Evolutionary conservation across 2,797 vertebrate species (phyloP), one percentile per base, ranked within the genome.

Genomic region (Malurus leucopterus): DNA sequence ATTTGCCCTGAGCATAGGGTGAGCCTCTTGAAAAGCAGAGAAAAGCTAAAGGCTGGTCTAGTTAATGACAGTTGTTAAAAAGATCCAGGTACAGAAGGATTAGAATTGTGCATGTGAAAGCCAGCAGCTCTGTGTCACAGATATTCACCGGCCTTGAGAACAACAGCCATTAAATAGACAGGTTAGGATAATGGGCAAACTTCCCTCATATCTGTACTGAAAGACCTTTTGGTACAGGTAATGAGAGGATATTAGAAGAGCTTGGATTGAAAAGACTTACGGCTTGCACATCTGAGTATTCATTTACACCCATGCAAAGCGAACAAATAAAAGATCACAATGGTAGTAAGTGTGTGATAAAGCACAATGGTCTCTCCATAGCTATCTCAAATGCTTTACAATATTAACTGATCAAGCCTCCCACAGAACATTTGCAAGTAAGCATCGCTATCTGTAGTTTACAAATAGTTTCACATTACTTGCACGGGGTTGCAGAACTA

Each of bases 321-420:
- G 69, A 88, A 15, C 19, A 72, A 79, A 84, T 59, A 90, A 88
- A 82, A 71, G 65, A 79, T 64, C 58, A 65, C 62, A 80, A 72
- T 58, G n/a, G 29, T 26, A 82, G 23, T 68, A 68, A 85, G 32
- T 14, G 17, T 44, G n/a, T 62, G 59, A 76, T 88, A 51, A 92
- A 90, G 69, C 62, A 69, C 67, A 68, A 41, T 44, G 27, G 22
- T 68, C 5, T 63, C 57, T 82, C 23, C 47, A 49, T 9, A 86
- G 55, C 34, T 70, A 79, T 91, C 84, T 86, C 51, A 83, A 86
- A 68, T 69, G 54, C 57, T 82, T 88, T 55, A 87, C 44, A 85
- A 64, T 86, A 90, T 79, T 79, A 95, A 92, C 69, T 77, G 81
- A 94, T 80, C 58, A 62, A 70, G 21, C 65, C 27, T 91, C 78